Percentiles rank a stretch among this genome's conserved stretches.
These are phyloP conservation scores for Crambe crambe DNA, from an alignment of 37 sponge, comb jelly and placozoan species.

Conservation along the genomic window DNA sequence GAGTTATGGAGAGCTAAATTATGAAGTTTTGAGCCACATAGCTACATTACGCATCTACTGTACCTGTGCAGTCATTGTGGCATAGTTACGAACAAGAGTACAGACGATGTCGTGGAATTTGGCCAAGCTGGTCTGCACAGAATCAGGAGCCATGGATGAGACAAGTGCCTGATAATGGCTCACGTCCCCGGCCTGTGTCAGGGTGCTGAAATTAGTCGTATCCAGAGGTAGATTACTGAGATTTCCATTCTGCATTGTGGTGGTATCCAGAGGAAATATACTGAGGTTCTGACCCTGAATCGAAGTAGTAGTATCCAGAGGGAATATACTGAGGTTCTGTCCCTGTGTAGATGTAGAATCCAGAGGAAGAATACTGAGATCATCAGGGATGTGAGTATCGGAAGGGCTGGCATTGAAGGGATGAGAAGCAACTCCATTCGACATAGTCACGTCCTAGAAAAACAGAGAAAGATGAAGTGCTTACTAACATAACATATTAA, in stretches of 20 bases:
- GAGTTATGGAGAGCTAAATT: too few species aligned
- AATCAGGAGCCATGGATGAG: not conserved
- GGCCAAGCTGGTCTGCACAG: slow-evolving; percentile 1
- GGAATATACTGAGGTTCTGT: not conserved
- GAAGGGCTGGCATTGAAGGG: not conserved
- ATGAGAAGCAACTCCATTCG: too few species aligned
- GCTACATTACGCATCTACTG: not conserved
- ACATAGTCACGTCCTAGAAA: too few species aligned
- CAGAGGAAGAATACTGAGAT: slow-evolving; percentile 14
- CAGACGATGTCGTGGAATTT: slow-evolving; percentile 32
- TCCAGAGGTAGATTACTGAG: not conserved
- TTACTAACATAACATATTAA: too few species aligned
- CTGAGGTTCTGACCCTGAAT: not conserved
- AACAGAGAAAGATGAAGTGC: too few species aligned
- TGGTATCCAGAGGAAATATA: not conserved
- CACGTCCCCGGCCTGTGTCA: too few species aligned
- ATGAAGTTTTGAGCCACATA: too few species aligned
- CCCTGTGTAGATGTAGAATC: not conserved
- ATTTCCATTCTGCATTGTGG: too few species aligned
- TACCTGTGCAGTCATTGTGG: slow-evolving; percentile 4
- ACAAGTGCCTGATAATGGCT: too few species aligned
- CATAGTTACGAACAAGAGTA: slow-evolving; percentile 21
- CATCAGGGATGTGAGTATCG: not conserved
- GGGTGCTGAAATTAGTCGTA: not conserved
- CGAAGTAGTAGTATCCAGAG: not conserved